Conservation (phyloP, 2,113 vertebrate genomes). For the Gymnarchus niloticus region DNA sequence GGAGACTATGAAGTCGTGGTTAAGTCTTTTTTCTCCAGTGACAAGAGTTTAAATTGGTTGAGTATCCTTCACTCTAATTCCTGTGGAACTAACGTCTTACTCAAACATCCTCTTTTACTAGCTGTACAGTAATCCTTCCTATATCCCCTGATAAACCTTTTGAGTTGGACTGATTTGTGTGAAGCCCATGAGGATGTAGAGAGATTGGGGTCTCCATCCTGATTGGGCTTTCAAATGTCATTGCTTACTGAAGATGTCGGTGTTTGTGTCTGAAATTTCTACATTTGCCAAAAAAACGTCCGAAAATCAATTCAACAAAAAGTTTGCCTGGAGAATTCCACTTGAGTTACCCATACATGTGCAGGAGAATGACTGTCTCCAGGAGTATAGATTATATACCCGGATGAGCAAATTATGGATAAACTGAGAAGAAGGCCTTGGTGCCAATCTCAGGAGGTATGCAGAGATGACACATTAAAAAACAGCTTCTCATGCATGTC, state of each 20-base stretch:
- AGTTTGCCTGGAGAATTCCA: background rate
- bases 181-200: background rate
- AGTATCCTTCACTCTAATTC: constrained; percentile 35
- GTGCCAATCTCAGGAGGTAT: background rate
- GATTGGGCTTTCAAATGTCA: background rate
- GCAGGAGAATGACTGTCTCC: background rate
- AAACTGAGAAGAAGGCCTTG: background rate
- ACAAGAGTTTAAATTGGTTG: constrained; percentile 42
- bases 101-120: constrained; percentile 2
- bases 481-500: background rate
- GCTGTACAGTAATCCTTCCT: background rate
- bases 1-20: constrained; percentile 41
- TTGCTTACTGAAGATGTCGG: background rate
- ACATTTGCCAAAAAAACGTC: background rate
- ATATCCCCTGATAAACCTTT: background rate
- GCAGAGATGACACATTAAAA: background rate
- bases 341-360: background rate
- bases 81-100: constrained; percentile 25
- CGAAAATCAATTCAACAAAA: background rate
- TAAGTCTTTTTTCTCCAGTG: constrained; percentile 45
- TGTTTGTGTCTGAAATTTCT: background rate
- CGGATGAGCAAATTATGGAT: background rate
- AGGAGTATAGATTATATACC: background rate
- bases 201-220: constrained; percentile 13
- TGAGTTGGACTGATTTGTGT: constrained; percentile 11